Evolutionary conservation across 2,888 invertebrate genomes (phyloP).

Genomic region (Acanthosepion pharaonis): DNA sequence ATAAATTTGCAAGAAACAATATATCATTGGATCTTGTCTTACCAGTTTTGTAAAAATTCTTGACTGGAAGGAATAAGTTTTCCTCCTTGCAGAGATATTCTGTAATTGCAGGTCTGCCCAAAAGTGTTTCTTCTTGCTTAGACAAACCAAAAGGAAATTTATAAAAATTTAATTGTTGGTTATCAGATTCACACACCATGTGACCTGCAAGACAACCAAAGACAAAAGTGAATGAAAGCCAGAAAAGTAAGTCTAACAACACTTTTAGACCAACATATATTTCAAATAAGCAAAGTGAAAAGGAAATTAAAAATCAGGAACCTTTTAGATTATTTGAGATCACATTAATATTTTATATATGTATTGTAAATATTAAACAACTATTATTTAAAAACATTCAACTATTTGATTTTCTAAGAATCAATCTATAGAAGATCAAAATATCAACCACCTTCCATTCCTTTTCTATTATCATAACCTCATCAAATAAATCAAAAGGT

Average conservation of each 20-base stretch:
- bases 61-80: neutral
- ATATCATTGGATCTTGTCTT: constrained; percentile 20
- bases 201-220: constrained; percentile 22
- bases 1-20: neutral
- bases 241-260: neutral
- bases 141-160: neutral
- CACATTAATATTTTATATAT: no score
- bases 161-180: neutral
- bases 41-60: constrained; percentile 7
- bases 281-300: no score
- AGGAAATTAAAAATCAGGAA: no score
- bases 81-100: neutral
- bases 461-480: neutral
- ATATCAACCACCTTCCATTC: no score
- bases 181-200: constrained; percentile 33
- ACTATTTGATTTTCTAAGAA: no score
- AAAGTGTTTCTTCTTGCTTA: neutral
- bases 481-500: neutral
- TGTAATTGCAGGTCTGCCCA: constrained; percentile 7
- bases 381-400: no score
- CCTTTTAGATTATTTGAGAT: no score
- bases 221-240: neutral
- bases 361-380: no score
- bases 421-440: no score
- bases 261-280: neutral